A percentile compares a stretch with the other conserved stretches of the same genome.
phyloP scores from a whole-genome alignment of 2,888 invertebrate genomes.

The Sarcophaga rosellei region DNA sequence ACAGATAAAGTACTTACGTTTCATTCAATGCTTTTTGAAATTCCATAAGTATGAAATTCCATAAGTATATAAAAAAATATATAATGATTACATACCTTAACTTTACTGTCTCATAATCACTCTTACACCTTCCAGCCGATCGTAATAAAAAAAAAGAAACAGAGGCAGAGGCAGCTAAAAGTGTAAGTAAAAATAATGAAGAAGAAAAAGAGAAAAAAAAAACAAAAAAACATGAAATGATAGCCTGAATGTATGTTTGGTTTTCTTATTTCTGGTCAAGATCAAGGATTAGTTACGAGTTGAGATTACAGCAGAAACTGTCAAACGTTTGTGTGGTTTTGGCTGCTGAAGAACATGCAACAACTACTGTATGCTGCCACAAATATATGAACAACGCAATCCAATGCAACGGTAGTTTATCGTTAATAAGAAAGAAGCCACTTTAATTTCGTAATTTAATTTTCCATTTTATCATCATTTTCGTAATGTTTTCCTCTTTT shows the following conservation, averaged over 20 bases:
- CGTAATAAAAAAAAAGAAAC: background rate
- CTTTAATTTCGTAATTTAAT: background rate
- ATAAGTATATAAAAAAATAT: background rate
- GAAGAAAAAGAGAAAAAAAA: background rate
- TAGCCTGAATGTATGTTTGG: constrained; percentile 24
- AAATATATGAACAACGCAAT: background rate
- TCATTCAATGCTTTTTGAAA: background rate
- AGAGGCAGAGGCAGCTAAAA: constrained; percentile 2
- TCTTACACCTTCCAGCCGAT: constrained; percentile 24
- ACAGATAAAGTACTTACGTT: no score
- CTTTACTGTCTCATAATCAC: constrained; percentile 6
- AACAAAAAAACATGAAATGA: background rate
- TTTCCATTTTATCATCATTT: no score
- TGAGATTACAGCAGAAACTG: constrained; percentile 51
- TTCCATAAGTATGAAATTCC: no score
- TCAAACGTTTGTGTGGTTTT: constrained; percentile 44
- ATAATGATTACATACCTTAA: constrained; percentile 1
- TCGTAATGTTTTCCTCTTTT: background rate
- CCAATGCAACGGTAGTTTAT: constrained; percentile 49
- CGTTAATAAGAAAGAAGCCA: constrained; percentile 40
- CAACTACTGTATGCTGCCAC: constrained; percentile 35
- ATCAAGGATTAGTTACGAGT: constrained; percentile 60
- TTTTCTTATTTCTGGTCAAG: constrained; percentile 63
- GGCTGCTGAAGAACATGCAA: constrained; percentile 46
- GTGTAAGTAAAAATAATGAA: constrained; percentile 23